These are phyloP conservation scores for Dysidea cf. avara DNA, from an alignment of 37 sponge, comb jelly and placozoan species.

Conservation along the genomic window DNA sequence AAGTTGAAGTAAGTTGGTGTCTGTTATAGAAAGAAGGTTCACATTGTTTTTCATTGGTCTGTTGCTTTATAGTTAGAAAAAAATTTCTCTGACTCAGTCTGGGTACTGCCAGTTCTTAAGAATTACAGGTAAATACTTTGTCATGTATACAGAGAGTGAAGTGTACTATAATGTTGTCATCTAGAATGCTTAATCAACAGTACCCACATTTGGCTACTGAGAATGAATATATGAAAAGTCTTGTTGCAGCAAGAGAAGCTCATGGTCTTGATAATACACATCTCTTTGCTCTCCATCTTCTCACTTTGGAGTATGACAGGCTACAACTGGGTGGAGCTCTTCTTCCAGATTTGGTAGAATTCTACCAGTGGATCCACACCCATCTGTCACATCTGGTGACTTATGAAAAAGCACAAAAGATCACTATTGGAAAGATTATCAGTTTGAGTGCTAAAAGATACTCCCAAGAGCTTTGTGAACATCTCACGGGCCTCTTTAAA, in stretches of 20 bases:
- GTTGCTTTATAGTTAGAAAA: no score
- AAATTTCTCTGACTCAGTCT: no score
- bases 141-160: no score
- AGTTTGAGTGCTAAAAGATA: conserved; percentile 25
- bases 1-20: no score
- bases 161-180: background rate
- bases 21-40: no score
- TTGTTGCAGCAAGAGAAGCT: conserved; percentile 6
- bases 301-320: background rate
- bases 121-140: background rate
- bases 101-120: no score
- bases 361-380: conserved; percentile 83
- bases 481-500: conserved; percentile 28
- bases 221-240: conserved; percentile 52
- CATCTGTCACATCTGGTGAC: conserved; percentile 64
- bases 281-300: background rate
- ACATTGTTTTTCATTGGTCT: no score
- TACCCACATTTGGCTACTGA: conserved; percentile 75
- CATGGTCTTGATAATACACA: background rate
- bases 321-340: conserved; percentile 33
- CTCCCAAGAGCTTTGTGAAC: conserved; percentile 16
- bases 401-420: conserved; percentile 44
- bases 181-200: conserved; percentile 34
- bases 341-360: conserved; percentile 79
- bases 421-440: conserved; percentile 41